A percentile compares a stretch with the other conserved stretches of the same genome.
Conservation (phyloP, 2,113 vertebrate genomes). For the Mandrillus leucophaeus region DNA sequence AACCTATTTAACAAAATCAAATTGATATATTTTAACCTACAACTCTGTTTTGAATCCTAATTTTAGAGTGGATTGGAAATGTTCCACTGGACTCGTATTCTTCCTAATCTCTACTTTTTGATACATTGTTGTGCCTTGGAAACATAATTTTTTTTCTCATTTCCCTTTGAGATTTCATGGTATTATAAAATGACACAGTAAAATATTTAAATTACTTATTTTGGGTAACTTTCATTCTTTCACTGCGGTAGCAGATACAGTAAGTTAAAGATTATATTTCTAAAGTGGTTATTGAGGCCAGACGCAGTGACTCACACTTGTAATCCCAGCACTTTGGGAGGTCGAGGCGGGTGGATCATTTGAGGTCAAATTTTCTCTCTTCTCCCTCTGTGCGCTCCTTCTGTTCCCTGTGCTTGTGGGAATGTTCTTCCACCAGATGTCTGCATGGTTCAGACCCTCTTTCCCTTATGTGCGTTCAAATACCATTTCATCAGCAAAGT, state of each 20-base stretch:
- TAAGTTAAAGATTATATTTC: background rate
- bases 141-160: background rate
- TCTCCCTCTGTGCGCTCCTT: background rate
- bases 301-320: too few relatives aligned
- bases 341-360: too few relatives aligned
- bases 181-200: background rate
- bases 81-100: background rate
- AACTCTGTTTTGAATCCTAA: background rate
- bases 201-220: background rate
- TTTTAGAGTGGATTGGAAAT: background rate
- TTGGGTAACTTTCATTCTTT: background rate
- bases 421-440: background rate
- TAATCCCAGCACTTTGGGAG: too few relatives aligned
- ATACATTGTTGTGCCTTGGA: background rate
- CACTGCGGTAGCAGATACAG: background rate
- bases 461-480: background rate
- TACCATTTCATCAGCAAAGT: background rate
- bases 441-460: background rate
- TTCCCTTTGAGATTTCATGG: background rate
- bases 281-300: background rate
- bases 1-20: conserved; percentile 31
- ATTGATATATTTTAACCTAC: background rate
- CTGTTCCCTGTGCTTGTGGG: background rate
- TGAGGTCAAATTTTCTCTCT: background rate
- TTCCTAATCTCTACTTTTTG: background rate